Conservation (phyloP, 2,113 vertebrate species). For the Oncorhynchus keta region DNA sequence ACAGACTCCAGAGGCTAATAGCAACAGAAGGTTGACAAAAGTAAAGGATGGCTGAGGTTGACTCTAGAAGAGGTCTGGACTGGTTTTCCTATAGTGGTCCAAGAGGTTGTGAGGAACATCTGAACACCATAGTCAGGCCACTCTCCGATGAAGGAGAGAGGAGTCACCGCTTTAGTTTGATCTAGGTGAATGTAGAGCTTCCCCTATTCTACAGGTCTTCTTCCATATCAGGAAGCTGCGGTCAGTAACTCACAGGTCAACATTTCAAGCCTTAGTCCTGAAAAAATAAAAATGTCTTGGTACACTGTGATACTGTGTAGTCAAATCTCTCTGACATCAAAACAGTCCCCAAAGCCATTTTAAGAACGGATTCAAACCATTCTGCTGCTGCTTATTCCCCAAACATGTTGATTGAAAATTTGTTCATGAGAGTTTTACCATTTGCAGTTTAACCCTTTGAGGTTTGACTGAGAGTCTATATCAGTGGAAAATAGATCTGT, state of each 20-base stretch:
- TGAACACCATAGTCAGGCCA: conserved; percentile 46
- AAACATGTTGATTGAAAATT: conserved; percentile 78
- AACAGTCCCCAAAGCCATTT: conserved; percentile 45
- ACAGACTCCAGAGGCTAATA: conserved; percentile 44
- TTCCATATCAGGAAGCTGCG: conserved; percentile 76
- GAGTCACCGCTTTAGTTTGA: conserved; percentile 39
- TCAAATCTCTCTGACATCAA: conserved; percentile 60
- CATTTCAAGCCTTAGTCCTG: conserved; percentile 74
- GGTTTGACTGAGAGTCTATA: conserved; percentile 21
- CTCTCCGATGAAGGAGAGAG: conserved; percentile 45
- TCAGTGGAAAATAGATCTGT: neutral
- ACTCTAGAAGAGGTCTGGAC: conserved; percentile 25
- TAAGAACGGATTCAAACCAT: conserved; percentile 76
- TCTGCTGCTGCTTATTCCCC: conserved; percentile 89
- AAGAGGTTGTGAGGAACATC: conserved; percentile 48
- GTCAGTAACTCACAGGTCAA: conserved; percentile 88
- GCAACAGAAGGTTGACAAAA: conserved; percentile 27
- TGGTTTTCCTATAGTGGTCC: conserved; percentile 49
- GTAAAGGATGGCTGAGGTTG: conserved; percentile 31
- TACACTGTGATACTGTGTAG: conserved; percentile 74
- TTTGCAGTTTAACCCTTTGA: conserved; percentile 79
- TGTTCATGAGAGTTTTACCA: conserved; percentile 80
- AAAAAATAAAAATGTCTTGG: conserved; percentile 64
- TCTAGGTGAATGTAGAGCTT: conserved; percentile 71
- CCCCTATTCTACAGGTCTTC: conserved; percentile 54